These are phyloP conservation scores for Melanchra persicariae DNA, from an alignment of 2,888 invertebrate genomes.

Conservation along the genomic window DNA sequence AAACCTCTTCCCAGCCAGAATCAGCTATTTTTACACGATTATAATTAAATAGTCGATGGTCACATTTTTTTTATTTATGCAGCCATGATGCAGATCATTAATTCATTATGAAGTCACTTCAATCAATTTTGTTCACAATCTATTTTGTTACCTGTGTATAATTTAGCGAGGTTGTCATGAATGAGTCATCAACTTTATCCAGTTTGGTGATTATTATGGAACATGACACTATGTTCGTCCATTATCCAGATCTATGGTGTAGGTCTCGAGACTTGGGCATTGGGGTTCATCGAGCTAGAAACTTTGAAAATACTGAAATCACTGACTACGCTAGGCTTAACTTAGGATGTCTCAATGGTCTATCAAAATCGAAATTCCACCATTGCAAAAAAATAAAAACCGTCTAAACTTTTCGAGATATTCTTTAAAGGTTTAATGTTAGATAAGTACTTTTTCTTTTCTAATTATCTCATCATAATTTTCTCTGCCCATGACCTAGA, in stretches of 20 bases:
- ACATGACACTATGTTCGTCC: background rate
- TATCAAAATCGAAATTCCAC: background rate
- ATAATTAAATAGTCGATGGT: constrained; percentile 13
- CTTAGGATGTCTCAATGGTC: background rate
- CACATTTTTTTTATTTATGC: background rate
- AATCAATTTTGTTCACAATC: too few relatives aligned
- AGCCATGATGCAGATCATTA: background rate
- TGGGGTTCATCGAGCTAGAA: background rate
- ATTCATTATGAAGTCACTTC: background rate
- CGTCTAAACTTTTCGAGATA: too few relatives aligned
- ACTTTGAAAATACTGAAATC: background rate
- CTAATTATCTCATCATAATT: background rate
- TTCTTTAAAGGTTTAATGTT: background rate
- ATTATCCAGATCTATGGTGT: background rate
- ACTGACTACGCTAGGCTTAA: background rate
- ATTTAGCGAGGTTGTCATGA: too few relatives aligned
- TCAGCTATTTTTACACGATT: background rate
- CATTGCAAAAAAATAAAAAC: background rate
- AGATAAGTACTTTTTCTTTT: background rate
- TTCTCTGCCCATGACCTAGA: constrained; percentile 47
- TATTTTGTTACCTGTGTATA: background rate
- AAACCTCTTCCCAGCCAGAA: background rate
- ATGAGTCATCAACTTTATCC: background rate
- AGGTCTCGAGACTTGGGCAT: background rate
- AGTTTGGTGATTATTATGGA: too few relatives aligned